A percentile compares a stretch with the other conserved stretches of the same genome.
Conservation (phyloP, 2,797 vertebrate species). For the Alca torda region DNA sequence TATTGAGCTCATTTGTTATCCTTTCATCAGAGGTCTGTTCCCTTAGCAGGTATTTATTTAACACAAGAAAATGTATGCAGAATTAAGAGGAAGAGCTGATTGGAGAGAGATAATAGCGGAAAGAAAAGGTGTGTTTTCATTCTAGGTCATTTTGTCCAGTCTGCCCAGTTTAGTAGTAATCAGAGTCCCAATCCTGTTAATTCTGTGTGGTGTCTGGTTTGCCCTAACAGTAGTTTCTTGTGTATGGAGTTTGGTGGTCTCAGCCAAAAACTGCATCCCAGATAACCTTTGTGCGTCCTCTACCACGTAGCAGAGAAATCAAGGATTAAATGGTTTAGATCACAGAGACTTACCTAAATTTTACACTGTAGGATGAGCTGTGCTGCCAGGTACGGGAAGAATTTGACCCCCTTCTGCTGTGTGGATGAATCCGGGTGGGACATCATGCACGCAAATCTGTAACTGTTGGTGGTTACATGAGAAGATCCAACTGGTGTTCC, state of each 20-base stretch:
- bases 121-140: not conserved
- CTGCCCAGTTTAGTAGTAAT: not conserved
- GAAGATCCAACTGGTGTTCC: not conserved
- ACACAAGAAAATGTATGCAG: not conserved
- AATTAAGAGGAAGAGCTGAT: not conserved
- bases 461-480: not conserved
- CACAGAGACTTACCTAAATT: not conserved
- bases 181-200: not conserved
- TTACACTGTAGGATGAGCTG: not conserved
- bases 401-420: not conserved
- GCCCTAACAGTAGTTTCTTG: not conserved
- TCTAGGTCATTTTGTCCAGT: not conserved
- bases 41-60: constrained; percentile 43
- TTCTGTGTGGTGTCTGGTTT: not conserved
- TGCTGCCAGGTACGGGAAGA: not conserved
- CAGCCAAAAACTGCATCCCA: not conserved
- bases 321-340: not conserved
- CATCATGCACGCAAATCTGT: not conserved
- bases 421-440: not conserved
- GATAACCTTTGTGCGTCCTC: not conserved
- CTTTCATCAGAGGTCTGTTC: constrained; percentile 26
- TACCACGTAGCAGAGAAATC: not conserved
- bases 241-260: not conserved
- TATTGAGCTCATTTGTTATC: constrained; percentile 43
- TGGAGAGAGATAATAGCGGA: not conserved